Evolutionary conservation across 1,140 invertebrate genomes (phyloP), one percentile per base, ranked within the genome.

Genomic region (Plutomurus gul): DNA sequence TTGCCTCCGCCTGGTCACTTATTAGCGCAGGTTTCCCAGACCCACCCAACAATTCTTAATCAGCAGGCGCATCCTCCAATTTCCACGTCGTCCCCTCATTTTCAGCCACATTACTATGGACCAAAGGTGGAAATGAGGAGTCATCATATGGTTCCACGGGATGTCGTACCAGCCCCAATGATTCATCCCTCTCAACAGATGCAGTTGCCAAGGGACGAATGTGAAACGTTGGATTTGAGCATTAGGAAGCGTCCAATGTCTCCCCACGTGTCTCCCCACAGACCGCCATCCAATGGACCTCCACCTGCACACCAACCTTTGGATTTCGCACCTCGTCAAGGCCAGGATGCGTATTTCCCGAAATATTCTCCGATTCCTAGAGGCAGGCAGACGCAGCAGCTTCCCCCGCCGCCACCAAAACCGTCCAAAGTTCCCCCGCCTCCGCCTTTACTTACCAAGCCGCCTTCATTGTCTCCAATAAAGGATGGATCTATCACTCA

Each of bases 171-270:
- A 13, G 22, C 39, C 18, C 78, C 30, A 36, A 75, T 79, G 72
- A 16, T 70, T 11, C 78, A 75, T 20, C 22, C 47, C 1, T 16
- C 16, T 4, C 76, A 78, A 18, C 74, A 78, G 18, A 76, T 74
- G 18, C 20, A n/a, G 6, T 36, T 30, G 70, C 71, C 76, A 0
- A 47, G 76, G 25, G 80, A 82, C 18, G 90, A 91, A 78, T 89
- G 90, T 20, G 90, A 92, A 73, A 93, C 93, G 0, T 87, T 95
- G 0, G 93, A 95, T 85, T 85, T 95, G 40, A 94, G 92, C 84
- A 92, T 95, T 18, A 95, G 95, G 85, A 92, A 94, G 33, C 71
- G 84, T 1, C 47, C 81, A 16, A 65, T 74, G 30, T 82, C 76
- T 20, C 81, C 78, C 0, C 78, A 77, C 39, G 75, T 40, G 25